Conservation (phyloP, 2,113 vertebrate genomes). For the Lampris incognitus region DNA sequence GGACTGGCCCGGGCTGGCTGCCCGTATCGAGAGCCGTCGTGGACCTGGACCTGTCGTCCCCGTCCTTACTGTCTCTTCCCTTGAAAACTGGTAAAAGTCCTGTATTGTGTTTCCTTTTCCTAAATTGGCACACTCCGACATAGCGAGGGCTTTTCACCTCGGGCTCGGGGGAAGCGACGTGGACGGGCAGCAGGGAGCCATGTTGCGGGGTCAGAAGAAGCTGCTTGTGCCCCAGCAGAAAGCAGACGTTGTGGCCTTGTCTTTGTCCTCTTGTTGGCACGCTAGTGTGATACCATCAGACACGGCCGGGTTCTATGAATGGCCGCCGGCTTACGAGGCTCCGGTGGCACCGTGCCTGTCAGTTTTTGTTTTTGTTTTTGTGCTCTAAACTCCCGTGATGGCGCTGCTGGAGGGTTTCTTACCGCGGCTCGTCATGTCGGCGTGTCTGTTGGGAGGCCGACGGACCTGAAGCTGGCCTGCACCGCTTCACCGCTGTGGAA, state of each 20-base stretch:
- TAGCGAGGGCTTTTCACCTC: slow-evolving; percentile 18
- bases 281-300: slow-evolving; percentile 28
- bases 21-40: slow-evolving; percentile 52
- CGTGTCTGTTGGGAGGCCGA: slow-evolving; percentile 6
- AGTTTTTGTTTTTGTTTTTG: background rate
- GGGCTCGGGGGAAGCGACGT: background rate
- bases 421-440: slow-evolving; percentile 24
- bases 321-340: background rate
- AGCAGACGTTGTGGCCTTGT: slow-evolving; percentile 1
- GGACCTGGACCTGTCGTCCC: slow-evolving; percentile 36
- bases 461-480: slow-evolving; percentile 35
- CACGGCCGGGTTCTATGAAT: slow-evolving; percentile 33
- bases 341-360: slow-evolving; percentile 30
- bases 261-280: slow-evolving; percentile 20
- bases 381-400: slow-evolving; percentile 11
- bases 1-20: slow-evolving; percentile 75
- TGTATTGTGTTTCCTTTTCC: background rate
- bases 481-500: background rate
- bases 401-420: slow-evolving; percentile 12
- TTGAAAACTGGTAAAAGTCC: background rate
- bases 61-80: background rate
- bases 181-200: background rate
- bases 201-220: slow-evolving; percentile 32
- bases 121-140: background rate
- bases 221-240: slow-evolving; percentile 12